Conservation (phyloP, 2,888 invertebrate genomes). For the Desoria tigrina region DNA sequence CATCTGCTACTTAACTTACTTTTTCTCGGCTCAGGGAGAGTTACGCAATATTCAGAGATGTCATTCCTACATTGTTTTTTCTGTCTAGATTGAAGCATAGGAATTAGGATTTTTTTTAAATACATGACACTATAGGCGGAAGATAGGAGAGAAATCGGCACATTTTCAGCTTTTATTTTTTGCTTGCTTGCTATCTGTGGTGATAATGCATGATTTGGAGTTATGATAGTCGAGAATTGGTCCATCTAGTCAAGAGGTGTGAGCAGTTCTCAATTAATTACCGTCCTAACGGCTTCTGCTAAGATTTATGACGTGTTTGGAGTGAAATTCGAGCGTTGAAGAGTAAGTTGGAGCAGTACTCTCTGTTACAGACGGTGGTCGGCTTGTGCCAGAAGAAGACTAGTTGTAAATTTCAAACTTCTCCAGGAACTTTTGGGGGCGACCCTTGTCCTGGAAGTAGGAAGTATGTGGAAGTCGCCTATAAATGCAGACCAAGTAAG, state of each 20-base stretch:
- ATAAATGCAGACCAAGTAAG: slow-evolving; percentile 96
- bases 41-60: too few species aligned
- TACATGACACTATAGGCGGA: too few species aligned
- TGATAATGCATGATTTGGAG: too few species aligned
- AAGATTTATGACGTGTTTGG: slow-evolving; percentile 1
- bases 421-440: slow-evolving; percentile 80
- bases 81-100: too few species aligned
- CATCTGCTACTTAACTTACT: neutral
- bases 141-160: too few species aligned
- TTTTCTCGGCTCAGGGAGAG: slow-evolving; percentile 6
- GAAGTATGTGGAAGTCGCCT: slow-evolving; percentile 93
- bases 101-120: too few species aligned
- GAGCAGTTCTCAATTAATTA: neutral
- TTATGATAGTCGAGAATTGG: too few species aligned
- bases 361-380: slow-evolving; percentile 89
- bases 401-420: slow-evolving; percentile 86
- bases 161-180: too few species aligned
- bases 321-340: slow-evolving; percentile 16
- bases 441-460: slow-evolving; percentile 90
- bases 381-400: slow-evolving; percentile 91
- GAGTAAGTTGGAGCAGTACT: slow-evolving; percentile 64
- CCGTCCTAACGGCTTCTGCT: neutral
- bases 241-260: too few species aligned
- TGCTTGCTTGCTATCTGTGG: too few species aligned
- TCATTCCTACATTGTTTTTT: too few species aligned